Conservation (phyloP, 2,888 invertebrate species). For the Caenorhabditis sulstoni region DNA sequence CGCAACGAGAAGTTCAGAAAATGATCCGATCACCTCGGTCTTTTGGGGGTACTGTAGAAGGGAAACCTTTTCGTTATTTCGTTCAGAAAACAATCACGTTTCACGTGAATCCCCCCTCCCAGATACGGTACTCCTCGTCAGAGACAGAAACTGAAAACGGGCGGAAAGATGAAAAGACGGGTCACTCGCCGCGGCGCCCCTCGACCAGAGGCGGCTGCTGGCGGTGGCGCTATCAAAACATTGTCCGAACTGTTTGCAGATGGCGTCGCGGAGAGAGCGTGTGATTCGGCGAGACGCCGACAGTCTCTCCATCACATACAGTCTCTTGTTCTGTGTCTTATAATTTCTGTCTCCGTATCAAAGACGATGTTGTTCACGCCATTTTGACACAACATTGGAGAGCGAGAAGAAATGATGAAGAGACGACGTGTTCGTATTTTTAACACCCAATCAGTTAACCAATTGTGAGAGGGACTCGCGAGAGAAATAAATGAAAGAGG, state of each 20-base stretch:
- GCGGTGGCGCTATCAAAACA: constrained; percentile 48
- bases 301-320: constrained; percentile 16
- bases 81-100: constrained; percentile 32
- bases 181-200: constrained; percentile 25
- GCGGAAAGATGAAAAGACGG: constrained; percentile 5
- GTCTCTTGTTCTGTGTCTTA: background rate
- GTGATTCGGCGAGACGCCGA: constrained; percentile 13
- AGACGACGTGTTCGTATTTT: constrained; percentile 1
- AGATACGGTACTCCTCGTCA: constrained; percentile 21
- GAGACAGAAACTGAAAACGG: constrained; percentile 21
- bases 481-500: background rate
- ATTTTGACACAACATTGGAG: constrained; percentile 25
- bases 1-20: constrained; percentile 35
- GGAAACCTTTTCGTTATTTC: background rate
- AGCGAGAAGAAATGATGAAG: constrained; percentile 1
- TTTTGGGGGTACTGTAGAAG: constrained; percentile 26
- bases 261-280: constrained; percentile 8
- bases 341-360: constrained; percentile 27
- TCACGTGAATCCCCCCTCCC: constrained; percentile 30
- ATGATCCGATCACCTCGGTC: constrained; percentile 26
- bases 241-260: constrained; percentile 56
- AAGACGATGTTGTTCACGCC: constrained; percentile 38
- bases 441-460: background rate
- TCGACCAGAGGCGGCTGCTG: constrained; percentile 9
- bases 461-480: too few species aligned